Evolutionary conservation across 2,797 vertebrate species (phyloP).

Genomic region (Buceros bicornis): DNA sequence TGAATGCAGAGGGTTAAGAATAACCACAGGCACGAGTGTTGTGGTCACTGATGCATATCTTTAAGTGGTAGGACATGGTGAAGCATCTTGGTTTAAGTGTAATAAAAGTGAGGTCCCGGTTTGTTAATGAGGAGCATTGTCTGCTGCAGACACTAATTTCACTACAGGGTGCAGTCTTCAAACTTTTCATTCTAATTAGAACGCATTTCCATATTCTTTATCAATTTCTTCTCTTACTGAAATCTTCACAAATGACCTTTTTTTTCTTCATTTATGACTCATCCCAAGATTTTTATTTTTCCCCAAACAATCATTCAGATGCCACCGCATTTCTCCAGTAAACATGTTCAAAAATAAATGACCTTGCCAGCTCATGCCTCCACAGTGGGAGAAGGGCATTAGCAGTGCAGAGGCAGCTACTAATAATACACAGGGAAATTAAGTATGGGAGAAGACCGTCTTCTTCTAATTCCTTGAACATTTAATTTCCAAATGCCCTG

Average conservation of each 20-base stretch:
- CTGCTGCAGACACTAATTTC: slow-evolving; percentile 74
- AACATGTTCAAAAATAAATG: slow-evolving; percentile 73
- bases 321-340: slow-evolving; percentile 71
- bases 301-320: slow-evolving; percentile 73
- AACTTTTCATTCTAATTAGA: slow-evolving; percentile 75
- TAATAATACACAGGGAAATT: slow-evolving; percentile 72
- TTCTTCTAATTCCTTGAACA: slow-evolving; percentile 64
- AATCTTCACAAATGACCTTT: slow-evolving; percentile 76
- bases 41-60: slow-evolving; percentile 66
- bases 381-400: slow-evolving; percentile 65
- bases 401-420: slow-evolving; percentile 50
- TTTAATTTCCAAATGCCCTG: slow-evolving; percentile 74
- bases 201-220: slow-evolving; percentile 77
- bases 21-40: not conserved
- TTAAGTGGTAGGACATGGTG: slow-evolving; percentile 51
- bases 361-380: slow-evolving; percentile 61
- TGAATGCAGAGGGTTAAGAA: not conserved
- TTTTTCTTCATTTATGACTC: slow-evolving; percentile 72
- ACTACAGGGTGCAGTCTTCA: slow-evolving; percentile 66
- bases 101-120: slow-evolving; percentile 69
- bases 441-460: slow-evolving; percentile 55
- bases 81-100: slow-evolving; percentile 59
- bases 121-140: slow-evolving; percentile 71
- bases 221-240: slow-evolving; percentile 67
- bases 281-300: slow-evolving; percentile 67